Evolutionary conservation across 2,888 invertebrate species (phyloP), one percentile per base, ranked within the genome.

Genomic region (Mallateleia sp.): DNA sequence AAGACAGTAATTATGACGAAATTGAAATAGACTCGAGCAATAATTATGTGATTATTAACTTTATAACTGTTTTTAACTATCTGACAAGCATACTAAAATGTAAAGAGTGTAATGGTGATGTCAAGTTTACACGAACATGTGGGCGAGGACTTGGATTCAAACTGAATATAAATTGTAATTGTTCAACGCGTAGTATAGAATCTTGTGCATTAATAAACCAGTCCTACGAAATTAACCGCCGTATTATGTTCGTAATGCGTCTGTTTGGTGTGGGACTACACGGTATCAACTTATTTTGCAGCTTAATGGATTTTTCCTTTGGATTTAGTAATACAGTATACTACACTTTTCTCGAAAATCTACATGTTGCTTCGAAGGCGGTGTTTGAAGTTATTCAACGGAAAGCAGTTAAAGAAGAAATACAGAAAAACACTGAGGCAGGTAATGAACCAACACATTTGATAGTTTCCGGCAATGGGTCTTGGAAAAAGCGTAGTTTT

Each of bases 401-500:
- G 2, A 79, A 77, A 56, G 89, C 89, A 24, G 83, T 86, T 5
- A 45, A 64, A 50, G 79, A 88, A 75, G 88, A 89, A 67, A 87
- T 85, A 75, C 20, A 58, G 45, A 22, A 77, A 42, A 84, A 87
- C 75, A 60, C 54, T 50, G 62, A 89, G 67, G 52, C 54, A n/a
- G 89, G 83, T 42, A 67, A 77, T 34, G 58, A 72, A 22, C 50
- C 72, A 52, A 60, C 66, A 15, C 71, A 87, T 62, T 83, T 90
- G 11, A 85, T 81, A 64, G 81, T 90, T 32, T 88, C 87, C 2
- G 87, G 88, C 1, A 85, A 88, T 38, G 87, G 87, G 45, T 50
- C 89, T 1, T 85, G 80, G 89, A 67, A 60, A 38, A 85, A 79
- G 34, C 81, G 83, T 15, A 83, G 87, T 11, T 89, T 88, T 78